Evolutionary conservation across 2,113 vertebrate genomes (phyloP), one percentile per base, ranked within the genome.

Genomic region (Apodemus speciosus): DNA sequence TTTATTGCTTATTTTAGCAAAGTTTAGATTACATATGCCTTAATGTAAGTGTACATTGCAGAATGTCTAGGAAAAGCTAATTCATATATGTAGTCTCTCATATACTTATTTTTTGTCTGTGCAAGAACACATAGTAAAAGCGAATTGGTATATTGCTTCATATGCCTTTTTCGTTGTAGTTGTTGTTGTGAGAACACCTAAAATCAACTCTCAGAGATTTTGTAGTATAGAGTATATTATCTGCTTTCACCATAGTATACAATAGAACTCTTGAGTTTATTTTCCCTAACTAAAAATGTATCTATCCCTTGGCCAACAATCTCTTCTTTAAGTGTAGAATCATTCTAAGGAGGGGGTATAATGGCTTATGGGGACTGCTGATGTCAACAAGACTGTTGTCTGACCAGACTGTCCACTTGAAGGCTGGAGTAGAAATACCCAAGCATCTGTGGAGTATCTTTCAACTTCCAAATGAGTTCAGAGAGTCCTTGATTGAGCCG

Each of bases 401-500:
- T 96, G 49, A 51, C 68, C 8, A 73, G 6, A 46, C 89, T 51
- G 21, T 80, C 27, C 49, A 8, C 32, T 94, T 58, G 40, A 94
- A 68, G 20, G 7, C 3, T 6, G 15, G 6, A 6, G 16, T 38
- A 2, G 15, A 58, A 27, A 46, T 60, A 88, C 66, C n/a, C n/a
- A 30, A 90, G 79, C 16, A 40, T 56, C n/a, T 83, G 51, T 20
- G 20, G 92, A 86, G 66, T 10, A 60, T 77, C 88, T 89, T 91
- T 90, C 87, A 85, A 90, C 35, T 92, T 43, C 32, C 58, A 91
- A 81, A 62, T 60, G 53, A 21, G n/a, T 49, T 4, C 13, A 56
- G 11, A 35, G 10, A 58, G 83, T 35, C 6, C 9, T 71, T 91
- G 68, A 62, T 76, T 51, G 38, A 27, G 92, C 9, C 75, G 92